These are phyloP conservation scores for Polymixis lichenea DNA, from an alignment of 2,888 invertebrate species.

Conservation along the genomic window DNA sequence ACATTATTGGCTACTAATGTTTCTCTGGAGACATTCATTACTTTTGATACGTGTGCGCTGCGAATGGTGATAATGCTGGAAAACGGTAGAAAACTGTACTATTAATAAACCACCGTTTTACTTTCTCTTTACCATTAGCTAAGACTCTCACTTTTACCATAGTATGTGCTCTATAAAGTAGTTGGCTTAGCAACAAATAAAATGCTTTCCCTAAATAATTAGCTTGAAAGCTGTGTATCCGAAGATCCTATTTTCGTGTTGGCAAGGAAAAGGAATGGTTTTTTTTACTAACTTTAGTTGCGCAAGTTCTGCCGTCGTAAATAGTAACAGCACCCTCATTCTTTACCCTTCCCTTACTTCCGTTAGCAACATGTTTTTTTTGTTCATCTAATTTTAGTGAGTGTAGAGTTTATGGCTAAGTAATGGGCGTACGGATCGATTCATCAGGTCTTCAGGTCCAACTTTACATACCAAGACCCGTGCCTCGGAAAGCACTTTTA, in stretches of 20 bases:
- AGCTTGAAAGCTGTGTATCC: conserved; percentile 11
- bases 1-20: conserved; percentile 25
- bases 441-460: too few relatives aligned
- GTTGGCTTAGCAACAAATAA: conserved; percentile 10
- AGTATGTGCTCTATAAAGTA: neutral
- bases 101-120: conserved; percentile 43
- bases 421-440: too few relatives aligned
- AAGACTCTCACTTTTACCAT: conserved; percentile 38
- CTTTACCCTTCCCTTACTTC: conserved; percentile 14
- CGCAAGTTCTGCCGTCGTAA: conserved; percentile 23
- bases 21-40: conserved; percentile 27
- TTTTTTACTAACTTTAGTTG: conserved; percentile 7
- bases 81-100: conserved; percentile 49
- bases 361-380: conserved; percentile 9
- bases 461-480: too few relatives aligned
- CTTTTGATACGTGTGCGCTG: conserved; percentile 18
- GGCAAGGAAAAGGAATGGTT: conserved; percentile 5
- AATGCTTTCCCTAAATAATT: conserved; percentile 24
- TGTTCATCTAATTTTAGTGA: neutral
- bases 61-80: conserved; percentile 32
- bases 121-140: conserved; percentile 53
- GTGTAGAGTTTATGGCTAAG: too few relatives aligned
- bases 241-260: conserved; percentile 2
- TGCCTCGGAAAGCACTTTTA: too few relatives aligned
- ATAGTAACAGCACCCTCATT: conserved; percentile 33